These are phyloP conservation scores for Drosophila sturtevanti DNA, from an alignment of 1,140 invertebrate genomes.

Conservation along the genomic window DNA sequence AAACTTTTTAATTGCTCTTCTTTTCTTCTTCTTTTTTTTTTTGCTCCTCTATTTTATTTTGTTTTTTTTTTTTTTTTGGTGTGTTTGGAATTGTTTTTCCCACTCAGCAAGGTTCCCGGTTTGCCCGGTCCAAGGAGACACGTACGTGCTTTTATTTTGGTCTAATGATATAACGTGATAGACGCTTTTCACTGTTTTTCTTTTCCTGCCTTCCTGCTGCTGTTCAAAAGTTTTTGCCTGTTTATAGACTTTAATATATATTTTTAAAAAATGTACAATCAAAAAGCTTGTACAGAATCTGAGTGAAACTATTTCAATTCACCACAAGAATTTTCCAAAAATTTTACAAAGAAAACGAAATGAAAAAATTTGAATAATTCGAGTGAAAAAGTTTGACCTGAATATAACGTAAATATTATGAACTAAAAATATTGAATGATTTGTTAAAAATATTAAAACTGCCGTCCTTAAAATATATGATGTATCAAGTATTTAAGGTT, in stretches of 20 bases:
- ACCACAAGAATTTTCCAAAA: neutral
- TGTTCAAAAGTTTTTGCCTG: slow-evolving; percentile 11
- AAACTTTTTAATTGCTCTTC: slow-evolving; percentile 53
- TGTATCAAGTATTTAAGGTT: too few species aligned
- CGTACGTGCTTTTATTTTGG: slow-evolving; percentile 54
- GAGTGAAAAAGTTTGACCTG: too few species aligned
- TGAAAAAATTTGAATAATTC: too few species aligned
- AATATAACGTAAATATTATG: too few species aligned
- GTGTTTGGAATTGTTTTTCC: slow-evolving; percentile 42
- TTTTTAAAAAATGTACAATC: neutral
- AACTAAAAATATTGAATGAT: too few species aligned
- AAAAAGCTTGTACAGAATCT: neutral
- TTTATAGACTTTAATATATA: neutral
- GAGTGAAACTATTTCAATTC: neutral
- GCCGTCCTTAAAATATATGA: too few species aligned
- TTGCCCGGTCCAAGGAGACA: slow-evolving; percentile 43
- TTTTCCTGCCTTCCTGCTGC: neutral
- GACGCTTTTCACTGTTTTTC: slow-evolving; percentile 23
- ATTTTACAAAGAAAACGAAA: too few species aligned
- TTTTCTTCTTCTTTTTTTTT: slow-evolving; percentile 4
- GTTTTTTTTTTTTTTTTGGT: slow-evolving; percentile 20
- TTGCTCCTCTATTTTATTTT: neutral
- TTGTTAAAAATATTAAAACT: too few species aligned
- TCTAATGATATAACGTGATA: slow-evolving; percentile 59
- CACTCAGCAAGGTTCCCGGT: slow-evolving; percentile 17